Conservation (phyloP, 1,140 invertebrate genomes). For the Apis mellifera region Amel_HAv3.1 CM009941.2:8049001-8049500, state of each 20-base stretch:
- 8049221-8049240: not conserved
- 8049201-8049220: constrained; percentile 71
- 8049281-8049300: not conserved
- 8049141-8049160: constrained; percentile 81
- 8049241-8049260: constrained; percentile 28
- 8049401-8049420: not conserved
- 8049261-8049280: not conserved
- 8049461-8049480: not conserved
- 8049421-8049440: too few relatives aligned
- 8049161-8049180: constrained; percentile 79
- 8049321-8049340: too few relatives aligned
- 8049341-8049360: not conserved
- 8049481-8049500: not conserved
- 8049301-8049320: not conserved
- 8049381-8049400: not conserved
- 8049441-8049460: too few relatives aligned
- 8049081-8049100: not conserved
- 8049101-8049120: not conserved
- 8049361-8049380: not conserved
- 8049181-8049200: constrained; percentile 76
- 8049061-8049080: not conserved
- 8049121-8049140: constrained; percentile 76
- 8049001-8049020: constrained; percentile 78
- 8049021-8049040: constrained; percentile 79
- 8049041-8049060: not conserved